Evolutionary conservation across 1,140 invertebrate species (phyloP).

Genomic region (Drosophila pandora): DNA sequence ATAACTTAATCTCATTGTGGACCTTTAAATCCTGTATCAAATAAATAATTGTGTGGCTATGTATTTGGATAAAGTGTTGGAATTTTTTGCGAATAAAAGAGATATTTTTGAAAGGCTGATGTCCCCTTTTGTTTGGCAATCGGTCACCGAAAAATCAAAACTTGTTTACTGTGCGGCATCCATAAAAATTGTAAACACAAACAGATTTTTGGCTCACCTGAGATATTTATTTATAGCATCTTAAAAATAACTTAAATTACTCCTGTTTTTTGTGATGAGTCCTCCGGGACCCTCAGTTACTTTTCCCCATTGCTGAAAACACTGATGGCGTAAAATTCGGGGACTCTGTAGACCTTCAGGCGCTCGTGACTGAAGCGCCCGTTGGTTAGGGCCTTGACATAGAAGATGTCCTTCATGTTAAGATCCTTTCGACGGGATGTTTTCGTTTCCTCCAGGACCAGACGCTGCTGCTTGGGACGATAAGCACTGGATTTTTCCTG

Average conservation of each 20-base stretch:
- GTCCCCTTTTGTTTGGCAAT: not conserved
- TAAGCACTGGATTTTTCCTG: slow-evolving; percentile 61
- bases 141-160: not conserved
- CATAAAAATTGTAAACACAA: slow-evolving; percentile 24
- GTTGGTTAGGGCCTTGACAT: slow-evolving; percentile 71
- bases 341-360: slow-evolving; percentile 73
- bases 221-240: slow-evolving; percentile 74
- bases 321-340: slow-evolving; percentile 79
- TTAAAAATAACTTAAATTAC: slow-evolving; percentile 70
- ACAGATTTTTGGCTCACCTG: slow-evolving; percentile 38
- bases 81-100: not conserved
- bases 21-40: not conserved
- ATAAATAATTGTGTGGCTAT: not conserved
- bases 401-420: slow-evolving; percentile 74
- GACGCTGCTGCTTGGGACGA: slow-evolving; percentile 62
- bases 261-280: slow-evolving; percentile 31
- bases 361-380: slow-evolving; percentile 76
- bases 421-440: slow-evolving; percentile 38
- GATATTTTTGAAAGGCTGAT: not conserved
- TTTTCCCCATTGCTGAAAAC: slow-evolving; percentile 69
- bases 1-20: not conserved
- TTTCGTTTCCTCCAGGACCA: slow-evolving; percentile 39
- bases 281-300: slow-evolving; percentile 8
- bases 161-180: slow-evolving; percentile 10
- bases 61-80: too few species aligned